These are phyloP conservation scores for Piaya cayana DNA, from an alignment of 2,113 vertebrate species.

Conservation along the genomic window DNA sequence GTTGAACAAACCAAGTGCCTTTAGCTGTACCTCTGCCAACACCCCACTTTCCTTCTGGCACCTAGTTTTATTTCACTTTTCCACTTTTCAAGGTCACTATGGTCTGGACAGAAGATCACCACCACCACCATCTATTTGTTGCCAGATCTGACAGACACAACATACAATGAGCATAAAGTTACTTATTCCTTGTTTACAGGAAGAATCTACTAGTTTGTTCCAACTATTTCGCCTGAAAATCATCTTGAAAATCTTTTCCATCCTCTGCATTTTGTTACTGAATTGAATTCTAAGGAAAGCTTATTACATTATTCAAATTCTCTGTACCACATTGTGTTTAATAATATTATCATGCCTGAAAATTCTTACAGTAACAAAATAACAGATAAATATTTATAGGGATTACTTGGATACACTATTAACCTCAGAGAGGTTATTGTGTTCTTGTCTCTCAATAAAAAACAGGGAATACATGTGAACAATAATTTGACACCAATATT, in stretches of 20 bases:
- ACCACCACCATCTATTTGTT: fast-evolving
- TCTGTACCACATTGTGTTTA: background rate
- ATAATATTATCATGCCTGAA: fast-evolving
- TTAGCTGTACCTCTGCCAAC: too few relatives aligned
- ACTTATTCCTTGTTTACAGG: background rate
- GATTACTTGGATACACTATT: background rate
- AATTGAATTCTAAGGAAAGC: background rate
- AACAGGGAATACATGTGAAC: background rate
- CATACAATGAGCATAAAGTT: fast-evolving
- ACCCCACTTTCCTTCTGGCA: too few relatives aligned
- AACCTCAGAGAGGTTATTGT: background rate
- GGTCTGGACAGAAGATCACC: background rate
- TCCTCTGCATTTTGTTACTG: background rate
- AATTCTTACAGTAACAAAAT: background rate
- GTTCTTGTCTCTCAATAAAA: background rate
- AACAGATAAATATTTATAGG: background rate
- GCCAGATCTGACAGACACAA: background rate
- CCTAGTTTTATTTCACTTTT: background rate
- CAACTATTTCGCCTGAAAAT: background rate
- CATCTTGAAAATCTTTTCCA: background rate
- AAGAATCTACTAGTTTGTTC: background rate
- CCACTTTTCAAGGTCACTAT: background rate
- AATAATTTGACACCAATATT: background rate
- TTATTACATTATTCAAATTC: background rate
- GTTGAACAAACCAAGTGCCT: too few relatives aligned